Percentiles rank a stretch among this genome's conserved stretches.
phyloP scores from a whole-genome alignment of 1,140 invertebrate genomes.

The Druon quercuslanigerum region DNA sequence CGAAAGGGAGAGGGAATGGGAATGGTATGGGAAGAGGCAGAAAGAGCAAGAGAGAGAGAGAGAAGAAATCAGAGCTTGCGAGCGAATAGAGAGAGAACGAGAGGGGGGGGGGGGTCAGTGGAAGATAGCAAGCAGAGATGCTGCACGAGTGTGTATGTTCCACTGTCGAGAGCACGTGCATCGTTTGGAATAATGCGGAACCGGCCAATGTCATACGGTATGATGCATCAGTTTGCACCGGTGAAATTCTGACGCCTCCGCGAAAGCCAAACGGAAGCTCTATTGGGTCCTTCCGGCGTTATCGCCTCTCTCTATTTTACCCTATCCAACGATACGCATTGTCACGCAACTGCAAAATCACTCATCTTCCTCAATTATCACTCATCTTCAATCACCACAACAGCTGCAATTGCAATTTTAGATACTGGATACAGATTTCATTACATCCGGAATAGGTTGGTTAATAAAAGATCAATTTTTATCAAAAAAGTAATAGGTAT shows the following conservation, averaged over 20 bases:
- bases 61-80: neutral
- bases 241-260: constrained; percentile 15
- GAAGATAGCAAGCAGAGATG: neutral
- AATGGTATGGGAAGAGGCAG: constrained; percentile 30
- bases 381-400: neutral
- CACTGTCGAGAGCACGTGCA: constrained; percentile 35
- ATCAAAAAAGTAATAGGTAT: no score
- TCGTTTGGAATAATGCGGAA: constrained; percentile 38
- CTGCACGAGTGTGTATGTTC: constrained; percentile 22
- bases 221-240: constrained; percentile 33
- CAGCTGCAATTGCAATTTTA: constrained; percentile 1
- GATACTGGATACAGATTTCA: no score
- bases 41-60: constrained; percentile 35
- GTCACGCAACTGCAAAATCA: neutral
- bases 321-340: neutral
- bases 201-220: constrained; percentile 55
- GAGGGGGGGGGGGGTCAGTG: no score
- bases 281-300: neutral
- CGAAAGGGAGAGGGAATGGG: constrained; percentile 10
- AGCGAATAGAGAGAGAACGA: no score
- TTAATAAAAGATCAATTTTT: neutral
- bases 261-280: constrained; percentile 6
- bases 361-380: neutral
- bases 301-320: neutral
- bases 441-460: neutral